Base-by-base conservation (phyloP, 2,113 vertebrate genomes). In the Callospermophilus lateralis region DNA sequence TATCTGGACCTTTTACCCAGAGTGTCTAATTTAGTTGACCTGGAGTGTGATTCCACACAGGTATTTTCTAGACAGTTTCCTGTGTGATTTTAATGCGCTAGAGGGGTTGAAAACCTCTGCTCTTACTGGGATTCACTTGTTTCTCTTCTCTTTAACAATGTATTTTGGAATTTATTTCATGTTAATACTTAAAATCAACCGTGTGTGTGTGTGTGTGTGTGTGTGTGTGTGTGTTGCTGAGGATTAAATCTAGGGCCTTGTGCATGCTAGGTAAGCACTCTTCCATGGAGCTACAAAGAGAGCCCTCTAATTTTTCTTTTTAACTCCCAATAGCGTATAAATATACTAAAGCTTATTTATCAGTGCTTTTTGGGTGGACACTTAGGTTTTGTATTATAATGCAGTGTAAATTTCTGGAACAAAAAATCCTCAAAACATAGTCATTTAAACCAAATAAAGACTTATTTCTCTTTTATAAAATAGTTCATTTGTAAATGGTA, bases 391-490 rank as follows among this genome's bases (percentile, higher is more conserved):
- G 2, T 87, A 61, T 73, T 91, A 76, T 67, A 94, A 17, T 84
- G 26, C 24, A 84, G 15, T 67, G 89, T 92, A 93, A 39, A 3
- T 51, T 90, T 78, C 42, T 37, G n/a, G 10, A 4, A 70, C 13
- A 30, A 72, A 79, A 79, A 89, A 19, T 8, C 1, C 42, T 51
- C 19, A 45, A 61, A n/a, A 72, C 55, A 58, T 4, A 74, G 17
- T 90, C n/a, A 7, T 95, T 96, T 96, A 83, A 95, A 79, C 30
- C 68, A 85, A 90, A 32, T 16, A 74, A 30, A 93, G 76, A 65
- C 87, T 48, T 86, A 1, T 77, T 95, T 92, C 11, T 95, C 20
- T 92, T 12, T 42, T 34, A 39, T 78, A 32, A 72, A 78, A 74
- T 19, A 81, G 32, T 72, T 93, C 12, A 51, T 73, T 81, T 22